Evolutionary conservation across 2,797 vertebrate species (phyloP).

Genomic region (Phataginus tricuspis): DNA sequence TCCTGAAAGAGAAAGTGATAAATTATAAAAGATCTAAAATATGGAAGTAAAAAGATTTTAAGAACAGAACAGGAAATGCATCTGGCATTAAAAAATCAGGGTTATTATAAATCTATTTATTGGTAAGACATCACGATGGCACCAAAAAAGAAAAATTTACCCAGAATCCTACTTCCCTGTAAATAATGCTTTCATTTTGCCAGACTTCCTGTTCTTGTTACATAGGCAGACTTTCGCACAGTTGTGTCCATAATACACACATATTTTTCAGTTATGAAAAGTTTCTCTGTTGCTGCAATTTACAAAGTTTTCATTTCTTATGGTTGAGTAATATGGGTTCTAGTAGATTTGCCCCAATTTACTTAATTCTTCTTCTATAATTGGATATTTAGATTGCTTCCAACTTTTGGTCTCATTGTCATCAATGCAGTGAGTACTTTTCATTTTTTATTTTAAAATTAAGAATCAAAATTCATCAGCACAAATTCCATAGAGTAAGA

Average conservation of each 20-base stretch:
- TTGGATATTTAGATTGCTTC: neutral
- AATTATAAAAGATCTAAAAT: neutral
- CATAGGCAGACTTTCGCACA: neutral
- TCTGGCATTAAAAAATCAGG: neutral
- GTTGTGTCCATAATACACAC: neutral
- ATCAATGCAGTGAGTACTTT: neutral
- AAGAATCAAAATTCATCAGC: neutral
- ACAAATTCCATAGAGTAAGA: neutral
- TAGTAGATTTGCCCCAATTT: neutral
- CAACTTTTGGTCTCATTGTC: neutral
- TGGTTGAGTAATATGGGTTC: neutral
- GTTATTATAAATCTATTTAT: neutral
- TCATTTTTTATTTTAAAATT: constrained; percentile 38
- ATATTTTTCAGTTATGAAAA: neutral
- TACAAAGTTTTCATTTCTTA: neutral
- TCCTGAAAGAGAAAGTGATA: neutral
- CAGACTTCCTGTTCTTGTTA: neutral
- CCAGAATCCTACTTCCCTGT: neutral
- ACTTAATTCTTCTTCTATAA: neutral
- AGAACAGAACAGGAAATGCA: neutral
- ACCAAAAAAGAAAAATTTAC: neutral
- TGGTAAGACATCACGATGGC: neutral
- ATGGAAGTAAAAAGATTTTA: neutral
- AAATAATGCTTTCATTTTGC: neutral
- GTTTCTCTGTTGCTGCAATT: neutral